Base-by-base conservation (phyloP, 2,113 vertebrate species). In the Ameiurus melas region DNA sequence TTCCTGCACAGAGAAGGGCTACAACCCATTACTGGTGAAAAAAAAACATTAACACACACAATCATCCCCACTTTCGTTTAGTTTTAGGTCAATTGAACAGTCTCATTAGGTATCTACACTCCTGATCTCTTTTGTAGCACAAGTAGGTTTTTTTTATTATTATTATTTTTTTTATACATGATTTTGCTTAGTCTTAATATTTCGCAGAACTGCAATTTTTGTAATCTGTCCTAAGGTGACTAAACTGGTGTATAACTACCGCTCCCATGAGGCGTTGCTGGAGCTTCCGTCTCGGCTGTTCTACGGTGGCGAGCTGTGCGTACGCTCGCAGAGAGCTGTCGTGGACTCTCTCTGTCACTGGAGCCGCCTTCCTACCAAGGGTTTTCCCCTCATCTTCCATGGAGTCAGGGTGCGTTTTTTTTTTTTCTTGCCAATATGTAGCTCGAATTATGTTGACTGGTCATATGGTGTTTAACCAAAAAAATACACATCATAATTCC, bases 181-280 rank as follows among this genome's bases (percentile, higher is more conserved):
- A n/a, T n/a, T n/a, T 51, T 79, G 25, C 73, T 25, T 30, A 19
- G 4, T 14, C 12, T 20, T 73, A 51, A 51, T 3, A 8, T 20
- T 36, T 53, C 3, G 0, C 16, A 39, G 1, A 16, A 36, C 47
- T 33, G 39, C 62, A 30, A 1, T 47, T 47, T 16, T 60, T 83
- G 22, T 25, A 30, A 8, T 77, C 43, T 53, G 57, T 55, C 19
- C 88, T 2, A 93, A 99, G 98, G 96, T 99, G 86, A 99, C 97
- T 0, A 99, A 99, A 89, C 96, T 99, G 0, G 91, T 97, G 22
- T 98, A 97, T 93, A 99, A 99, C 94, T 99, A 99, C 94, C 94
- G 98, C 19, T 98, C 97, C 0, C 98, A 99, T 70, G 93, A 97
- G 20, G 94, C 94, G 0, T 89, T 99, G 94, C 93, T 99, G 90